phyloP scores from a whole-genome alignment of 2,888 invertebrate species.

The Drosophila fulvimacula region DNA sequence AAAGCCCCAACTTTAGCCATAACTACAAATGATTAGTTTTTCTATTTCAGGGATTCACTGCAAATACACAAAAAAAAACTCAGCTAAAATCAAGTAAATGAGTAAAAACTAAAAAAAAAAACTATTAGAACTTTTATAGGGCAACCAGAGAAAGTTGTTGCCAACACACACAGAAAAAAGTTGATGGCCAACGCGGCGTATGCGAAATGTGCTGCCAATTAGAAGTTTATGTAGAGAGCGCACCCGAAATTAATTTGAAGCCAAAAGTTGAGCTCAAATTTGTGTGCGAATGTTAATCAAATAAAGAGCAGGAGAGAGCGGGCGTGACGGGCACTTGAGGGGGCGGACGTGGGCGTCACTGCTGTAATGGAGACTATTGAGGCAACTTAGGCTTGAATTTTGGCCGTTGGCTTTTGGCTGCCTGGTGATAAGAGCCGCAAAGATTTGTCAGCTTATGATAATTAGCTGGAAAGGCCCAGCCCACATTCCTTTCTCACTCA shows the following conservation, averaged over 20 bases:
- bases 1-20: conserved; percentile 51
- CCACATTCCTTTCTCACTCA: too few relatives aligned
- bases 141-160: conserved; percentile 34
- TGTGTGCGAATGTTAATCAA: conserved; percentile 74
- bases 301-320: conserved; percentile 39
- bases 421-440: conserved; percentile 45
- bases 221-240: conserved; percentile 69
- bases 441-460: conserved; percentile 74
- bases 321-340: too few relatives aligned
- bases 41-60: conserved; percentile 10
- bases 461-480: conserved; percentile 50
- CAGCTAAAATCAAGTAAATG: conserved; percentile 62
- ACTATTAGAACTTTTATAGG: conserved; percentile 74
- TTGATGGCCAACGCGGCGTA: conserved; percentile 38
- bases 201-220: conserved; percentile 73
- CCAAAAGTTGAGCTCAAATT: conserved; percentile 63
- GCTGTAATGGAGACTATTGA: conserved; percentile 37
- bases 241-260: conserved; percentile 66
- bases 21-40: conserved; percentile 71
- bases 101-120: conserved; percentile 70
- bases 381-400: conserved; percentile 29
- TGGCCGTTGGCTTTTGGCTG: conserved; percentile 41
- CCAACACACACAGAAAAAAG: conserved; percentile 22
- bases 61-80: background rate
- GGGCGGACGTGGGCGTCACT: background rate